Percentiles rank a stretch among this genome's conserved stretches.
Conservation (phyloP, 2,113 vertebrate species). For the Megaptera novaeangliae region DNA sequence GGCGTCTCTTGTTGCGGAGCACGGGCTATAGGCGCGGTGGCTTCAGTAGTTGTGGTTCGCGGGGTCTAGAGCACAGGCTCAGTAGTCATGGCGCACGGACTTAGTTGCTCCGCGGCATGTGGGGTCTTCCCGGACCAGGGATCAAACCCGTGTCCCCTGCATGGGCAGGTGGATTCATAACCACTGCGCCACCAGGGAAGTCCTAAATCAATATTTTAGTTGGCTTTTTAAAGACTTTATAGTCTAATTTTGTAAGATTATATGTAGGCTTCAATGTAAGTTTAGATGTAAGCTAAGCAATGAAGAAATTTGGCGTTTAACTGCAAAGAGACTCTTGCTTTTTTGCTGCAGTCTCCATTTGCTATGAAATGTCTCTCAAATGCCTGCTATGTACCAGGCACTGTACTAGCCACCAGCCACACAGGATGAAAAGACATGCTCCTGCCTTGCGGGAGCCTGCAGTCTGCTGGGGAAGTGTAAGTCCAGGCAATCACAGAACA, state of each 20-base stretch:
- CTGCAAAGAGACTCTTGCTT: background rate
- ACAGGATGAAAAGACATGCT: background rate
- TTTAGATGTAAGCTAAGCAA: background rate
- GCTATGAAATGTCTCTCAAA: background rate
- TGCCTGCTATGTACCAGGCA: background rate
- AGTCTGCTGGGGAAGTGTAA: background rate
- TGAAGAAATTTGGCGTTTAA: background rate
- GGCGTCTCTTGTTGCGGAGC: too few relatives aligned
- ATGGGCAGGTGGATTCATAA: too few relatives aligned
- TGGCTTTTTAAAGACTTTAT: background rate
- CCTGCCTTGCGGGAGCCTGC: background rate
- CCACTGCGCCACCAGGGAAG: too few relatives aligned
- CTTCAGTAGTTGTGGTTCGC: too few relatives aligned
- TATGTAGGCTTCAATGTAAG: background rate
- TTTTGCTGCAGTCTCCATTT: background rate
- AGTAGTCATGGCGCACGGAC: accelerated
- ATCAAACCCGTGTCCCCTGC: too few relatives aligned
- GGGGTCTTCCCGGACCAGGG: too few relatives aligned
- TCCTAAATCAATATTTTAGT: background rate
- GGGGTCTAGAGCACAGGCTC: too few relatives aligned
- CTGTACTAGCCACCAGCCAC: background rate
- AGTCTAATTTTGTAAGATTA: background rate
- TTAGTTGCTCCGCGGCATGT: too few relatives aligned
- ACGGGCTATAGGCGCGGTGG: too few relatives aligned
- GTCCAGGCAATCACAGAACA: background rate